These are phyloP conservation scores for Pocota personata DNA, from an alignment of 2,888 invertebrate genomes.

Conservation along the genomic window DNA sequence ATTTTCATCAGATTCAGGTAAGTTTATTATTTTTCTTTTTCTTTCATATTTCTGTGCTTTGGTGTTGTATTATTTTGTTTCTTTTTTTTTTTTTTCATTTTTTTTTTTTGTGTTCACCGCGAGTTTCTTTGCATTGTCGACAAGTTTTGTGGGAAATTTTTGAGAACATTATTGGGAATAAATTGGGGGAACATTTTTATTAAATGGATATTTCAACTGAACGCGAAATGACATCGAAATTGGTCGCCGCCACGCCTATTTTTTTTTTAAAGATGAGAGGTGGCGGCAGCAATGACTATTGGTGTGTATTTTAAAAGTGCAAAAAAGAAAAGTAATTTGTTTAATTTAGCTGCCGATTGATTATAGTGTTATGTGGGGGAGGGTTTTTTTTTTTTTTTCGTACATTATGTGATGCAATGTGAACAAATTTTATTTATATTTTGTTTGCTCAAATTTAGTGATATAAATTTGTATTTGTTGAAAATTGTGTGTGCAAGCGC, in stretches of 20 bases:
- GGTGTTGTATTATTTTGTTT: slow-evolving; percentile 62
- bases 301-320: slow-evolving; percentile 20
- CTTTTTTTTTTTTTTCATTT: slow-evolving; percentile 61
- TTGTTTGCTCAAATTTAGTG: background rate
- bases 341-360: slow-evolving; percentile 10
- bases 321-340: slow-evolving; percentile 18
- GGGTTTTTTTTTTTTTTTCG: background rate
- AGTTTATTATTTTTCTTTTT: slow-evolving; percentile 77
- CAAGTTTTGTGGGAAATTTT: slow-evolving; percentile 10
- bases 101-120: slow-evolving; percentile 64
- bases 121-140: slow-evolving; percentile 36
- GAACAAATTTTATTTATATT: slow-evolving; percentile 29
- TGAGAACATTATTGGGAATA: background rate
- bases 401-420: slow-evolving; percentile 52
- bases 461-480: slow-evolving; percentile 44
- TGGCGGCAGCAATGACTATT: slow-evolving; percentile 1
- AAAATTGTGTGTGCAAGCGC: slow-evolving; percentile 58
- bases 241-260: slow-evolving; percentile 62
- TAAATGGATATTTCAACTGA: slow-evolving; percentile 21
- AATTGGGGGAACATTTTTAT: background rate
- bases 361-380: slow-evolving; percentile 9
- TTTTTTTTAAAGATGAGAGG: slow-evolving; percentile 31
- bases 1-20: slow-evolving; percentile 82
- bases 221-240: slow-evolving; percentile 16
- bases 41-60: slow-evolving; percentile 65